Conservation (phyloP, 2,888 invertebrate genomes). For the Halictus ligatus region DNA sequence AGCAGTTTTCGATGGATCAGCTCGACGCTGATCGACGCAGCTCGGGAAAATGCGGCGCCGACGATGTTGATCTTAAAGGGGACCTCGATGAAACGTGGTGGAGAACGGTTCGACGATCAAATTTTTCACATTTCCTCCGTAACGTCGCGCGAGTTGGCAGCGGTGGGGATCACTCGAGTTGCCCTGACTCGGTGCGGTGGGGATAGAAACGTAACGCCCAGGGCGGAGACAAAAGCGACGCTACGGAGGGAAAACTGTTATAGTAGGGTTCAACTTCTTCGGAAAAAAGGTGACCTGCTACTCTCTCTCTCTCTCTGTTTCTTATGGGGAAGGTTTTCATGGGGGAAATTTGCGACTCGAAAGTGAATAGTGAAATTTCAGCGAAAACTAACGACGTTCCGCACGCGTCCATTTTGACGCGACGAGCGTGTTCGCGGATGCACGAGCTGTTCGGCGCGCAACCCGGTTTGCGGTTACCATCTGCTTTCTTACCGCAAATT, state of each 20-base stretch:
- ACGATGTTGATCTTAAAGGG: not conserved
- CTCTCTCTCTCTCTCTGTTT: too few species aligned
- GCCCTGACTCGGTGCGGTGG: too few species aligned
- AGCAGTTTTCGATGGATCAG: slow-evolving; percentile 35
- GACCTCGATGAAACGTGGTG: not conserved
- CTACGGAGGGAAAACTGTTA: too few species aligned
- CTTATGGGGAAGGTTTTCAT: too few species aligned
- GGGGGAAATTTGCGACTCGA: not conserved
- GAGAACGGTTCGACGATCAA: not conserved
- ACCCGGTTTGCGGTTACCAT: slow-evolving; percentile 1
- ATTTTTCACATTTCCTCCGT: not conserved
- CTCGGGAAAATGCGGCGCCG: not conserved
- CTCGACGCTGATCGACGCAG: slow-evolving; percentile 19
- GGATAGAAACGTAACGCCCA: not conserved
- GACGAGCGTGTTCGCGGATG: not conserved
- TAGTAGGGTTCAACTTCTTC: not conserved
- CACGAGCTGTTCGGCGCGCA: not conserved
- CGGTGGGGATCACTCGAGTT: too few species aligned
- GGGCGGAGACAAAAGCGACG: not conserved
- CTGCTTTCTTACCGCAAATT: slow-evolving; percentile 27
- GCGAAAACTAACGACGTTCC: not conserved
- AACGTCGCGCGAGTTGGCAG: too few species aligned
- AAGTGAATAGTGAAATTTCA: not conserved
- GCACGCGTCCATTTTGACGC: not conserved
- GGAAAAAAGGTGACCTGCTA: not conserved